Percentiles rank a stretch among this genome's conserved stretches.
These are phyloP conservation scores for Apodemia mormo DNA, from an alignment of 2,888 invertebrate genomes.

Conservation along the genomic window DNA sequence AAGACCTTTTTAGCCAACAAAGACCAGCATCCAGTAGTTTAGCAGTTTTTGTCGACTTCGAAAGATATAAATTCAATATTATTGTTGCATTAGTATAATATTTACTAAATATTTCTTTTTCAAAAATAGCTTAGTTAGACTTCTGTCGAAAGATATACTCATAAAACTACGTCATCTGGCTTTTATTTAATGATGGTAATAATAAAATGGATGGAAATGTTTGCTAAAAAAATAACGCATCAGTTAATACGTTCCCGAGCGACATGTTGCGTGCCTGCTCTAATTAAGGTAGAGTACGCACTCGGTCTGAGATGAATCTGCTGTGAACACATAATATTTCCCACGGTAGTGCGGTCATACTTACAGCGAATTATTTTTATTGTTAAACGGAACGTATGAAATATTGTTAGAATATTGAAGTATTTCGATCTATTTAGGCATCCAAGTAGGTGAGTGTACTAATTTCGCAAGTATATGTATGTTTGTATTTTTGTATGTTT, in stretches of 20 bases:
- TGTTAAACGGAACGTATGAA: too few relatives aligned
- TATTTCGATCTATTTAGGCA: too few relatives aligned
- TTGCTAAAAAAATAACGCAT: constrained; percentile 22
- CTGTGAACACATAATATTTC: constrained; percentile 13
- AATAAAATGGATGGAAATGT: constrained; percentile 21
- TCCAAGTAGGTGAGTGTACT: too few relatives aligned
- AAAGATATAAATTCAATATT: too few relatives aligned
- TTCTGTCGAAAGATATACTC: not conserved
- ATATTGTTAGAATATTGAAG: too few relatives aligned
- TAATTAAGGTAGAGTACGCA: constrained; percentile 30
- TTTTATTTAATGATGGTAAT: constrained; percentile 12
- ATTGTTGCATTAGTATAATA: too few relatives aligned
- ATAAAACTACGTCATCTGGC: not conserved
- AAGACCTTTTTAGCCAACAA: too few relatives aligned
- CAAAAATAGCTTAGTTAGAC: not conserved
- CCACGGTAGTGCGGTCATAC: constrained; percentile 17
- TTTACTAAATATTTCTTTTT: too few relatives aligned
- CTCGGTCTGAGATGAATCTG: constrained; percentile 21
- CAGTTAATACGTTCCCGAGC: constrained; percentile 21
- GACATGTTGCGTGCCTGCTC: constrained; percentile 27
- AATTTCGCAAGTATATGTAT: too few relatives aligned
- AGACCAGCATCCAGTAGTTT: too few relatives aligned
- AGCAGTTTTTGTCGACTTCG: too few relatives aligned
- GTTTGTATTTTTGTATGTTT: too few relatives aligned
- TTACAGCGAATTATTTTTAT: constrained; percentile 8